Percentiles rank a stretch among this genome's conserved stretches.
These are phyloP conservation scores for Idaea straminata DNA, from an alignment of 2,888 invertebrate genomes.

Conservation along the genomic window DNA sequence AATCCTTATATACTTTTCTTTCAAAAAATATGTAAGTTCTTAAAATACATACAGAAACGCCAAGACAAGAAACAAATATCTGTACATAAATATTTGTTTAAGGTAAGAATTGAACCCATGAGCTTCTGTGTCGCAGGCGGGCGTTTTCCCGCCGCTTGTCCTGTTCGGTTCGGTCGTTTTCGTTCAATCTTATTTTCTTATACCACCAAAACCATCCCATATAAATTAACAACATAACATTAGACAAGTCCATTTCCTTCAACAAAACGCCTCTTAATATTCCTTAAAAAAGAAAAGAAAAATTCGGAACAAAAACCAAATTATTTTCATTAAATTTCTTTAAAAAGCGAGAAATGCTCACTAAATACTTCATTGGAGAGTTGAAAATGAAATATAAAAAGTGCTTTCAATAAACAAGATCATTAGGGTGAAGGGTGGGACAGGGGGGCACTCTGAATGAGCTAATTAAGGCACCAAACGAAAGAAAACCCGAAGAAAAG, in stretches of 20 bases:
- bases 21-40: no score
- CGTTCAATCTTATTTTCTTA: not conserved
- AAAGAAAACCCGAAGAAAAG: conserved; percentile 78
- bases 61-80: no score
- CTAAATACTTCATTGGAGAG: conserved; percentile 62
- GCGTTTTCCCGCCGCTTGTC: no score
- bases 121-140: no score
- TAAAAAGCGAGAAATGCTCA: conserved; percentile 47
- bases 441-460: conserved; percentile 62
- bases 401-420: conserved; percentile 76
- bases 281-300: not conserved
- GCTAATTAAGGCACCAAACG: conserved; percentile 76
- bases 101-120: no score
- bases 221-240: conserved; percentile 1
- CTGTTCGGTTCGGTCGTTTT: no score
- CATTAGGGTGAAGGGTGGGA: conserved; percentile 52
- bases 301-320: conserved; percentile 4
- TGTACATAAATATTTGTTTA: no score
- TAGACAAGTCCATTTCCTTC: not conserved
- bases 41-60: no score
- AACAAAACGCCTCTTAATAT: not conserved
- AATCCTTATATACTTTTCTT: no score
- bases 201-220: not conserved
- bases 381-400: conserved; percentile 71
- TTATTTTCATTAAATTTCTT: conserved; percentile 5